phyloP scores from a whole-genome alignment of 1,140 invertebrate genomes.

The Sitophilus oryzae region DNA sequence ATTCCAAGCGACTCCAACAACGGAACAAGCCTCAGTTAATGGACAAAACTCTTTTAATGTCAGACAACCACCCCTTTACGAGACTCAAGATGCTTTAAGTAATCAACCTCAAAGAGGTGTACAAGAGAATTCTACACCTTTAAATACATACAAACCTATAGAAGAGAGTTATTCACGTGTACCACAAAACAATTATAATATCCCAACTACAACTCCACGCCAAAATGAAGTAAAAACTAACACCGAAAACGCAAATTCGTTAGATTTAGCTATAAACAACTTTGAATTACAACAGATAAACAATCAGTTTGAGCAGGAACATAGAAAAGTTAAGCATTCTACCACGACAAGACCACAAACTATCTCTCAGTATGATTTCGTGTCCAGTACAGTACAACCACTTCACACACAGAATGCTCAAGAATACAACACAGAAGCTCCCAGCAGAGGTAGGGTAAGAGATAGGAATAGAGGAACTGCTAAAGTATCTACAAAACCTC shows the following conservation, averaged over 20 bases:
- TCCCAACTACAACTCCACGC: neutral
- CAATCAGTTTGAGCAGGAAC: constrained; percentile 25
- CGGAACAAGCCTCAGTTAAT: neutral
- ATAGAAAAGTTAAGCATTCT: constrained; percentile 22
- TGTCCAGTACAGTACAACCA: constrained; percentile 1
- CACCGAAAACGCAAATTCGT: constrained; percentile 16
- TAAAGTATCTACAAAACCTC: constrained; percentile 11
- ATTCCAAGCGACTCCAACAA: neutral
- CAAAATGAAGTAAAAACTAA: constrained; percentile 1
- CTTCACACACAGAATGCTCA: neutral
- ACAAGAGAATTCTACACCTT: neutral
- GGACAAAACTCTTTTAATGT: neutral
- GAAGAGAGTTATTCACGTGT: neutral
- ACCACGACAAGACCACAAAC: constrained; percentile 9
- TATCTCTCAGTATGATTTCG: neutral
- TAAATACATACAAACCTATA: neutral
- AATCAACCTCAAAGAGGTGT: no score
- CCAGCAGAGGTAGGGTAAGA: constrained; percentile 12
- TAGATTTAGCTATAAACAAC: constrained; percentile 35
- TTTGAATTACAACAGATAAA: constrained; percentile 38
- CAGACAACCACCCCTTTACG: constrained; percentile 1
- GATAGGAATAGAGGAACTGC: constrained; percentile 19
- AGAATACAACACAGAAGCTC: neutral
- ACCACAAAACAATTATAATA: no score
- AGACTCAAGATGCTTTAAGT: no score